Base-by-base conservation (phyloP, 92 coral and sea anemone species). In the Bergia puertoricense region DNA sequence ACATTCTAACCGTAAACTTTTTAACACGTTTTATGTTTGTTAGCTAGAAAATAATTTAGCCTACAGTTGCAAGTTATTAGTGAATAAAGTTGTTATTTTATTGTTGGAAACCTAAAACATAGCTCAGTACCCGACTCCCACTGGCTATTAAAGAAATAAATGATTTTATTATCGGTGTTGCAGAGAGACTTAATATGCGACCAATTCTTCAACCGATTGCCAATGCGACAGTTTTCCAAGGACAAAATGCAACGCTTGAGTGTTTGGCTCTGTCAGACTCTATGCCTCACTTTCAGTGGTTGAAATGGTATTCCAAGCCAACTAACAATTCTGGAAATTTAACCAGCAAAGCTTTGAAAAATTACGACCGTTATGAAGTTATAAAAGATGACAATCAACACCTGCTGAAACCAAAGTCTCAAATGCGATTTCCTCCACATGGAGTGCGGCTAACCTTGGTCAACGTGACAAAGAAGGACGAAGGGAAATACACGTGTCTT, bases 251-350 rank as follows among this genome's bases (percentile, higher is more conserved):
- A 51, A 94, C 96, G 1, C 85, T 95, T 3, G 76, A n/a, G 38
- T 97, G 99, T 86, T 89, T 78, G 51, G 98, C 97, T 3, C 62
- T 94, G 38, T 95, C 98, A 77, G 99, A 97, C 81, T 90, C 95
- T 11, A 84, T 93, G 94, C 99, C 99, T 15, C 99, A 97, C 80
- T 97, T 97, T 92, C 99, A 95, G 86, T 97, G 97, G 97, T 54
- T 97, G 4, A 89, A 94, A 11, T 94, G 96, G 96, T 86, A 80
- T 48, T 15, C 76, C 0, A 81, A 80, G 7, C n/a, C 45, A 30
- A 50, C 75, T 42, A 93, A 92, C 41, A 45, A 77, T 57, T 82
- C 95, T 36, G 22, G 74, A 44, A 90, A 93, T 84, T n/a, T 71
- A 37, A 80, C 92, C 8, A 46, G 51, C 16, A 81, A 77, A 43